Percentiles rank a stretch among this genome's conserved stretches.
Conservation (phyloP, 2,113 vertebrate species). For the Hydrochoerus hydrochaeris region DNA sequence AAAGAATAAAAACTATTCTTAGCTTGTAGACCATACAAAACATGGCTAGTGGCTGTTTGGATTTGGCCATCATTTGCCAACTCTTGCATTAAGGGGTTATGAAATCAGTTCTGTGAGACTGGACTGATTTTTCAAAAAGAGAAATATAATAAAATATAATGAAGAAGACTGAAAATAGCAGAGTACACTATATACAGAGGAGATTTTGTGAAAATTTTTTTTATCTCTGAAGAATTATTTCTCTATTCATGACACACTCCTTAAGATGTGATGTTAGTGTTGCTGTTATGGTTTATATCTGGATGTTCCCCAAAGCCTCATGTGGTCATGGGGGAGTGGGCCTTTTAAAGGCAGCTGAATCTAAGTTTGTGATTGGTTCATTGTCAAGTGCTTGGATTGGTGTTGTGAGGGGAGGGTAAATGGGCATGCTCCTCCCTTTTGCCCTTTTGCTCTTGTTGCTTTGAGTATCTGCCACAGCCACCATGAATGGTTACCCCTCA, state of each 20-base stretch:
- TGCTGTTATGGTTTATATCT: neutral
- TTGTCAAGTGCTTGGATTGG: no score
- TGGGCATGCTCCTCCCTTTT: no score
- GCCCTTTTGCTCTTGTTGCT: no score
- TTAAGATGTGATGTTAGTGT: neutral
- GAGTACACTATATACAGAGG: neutral
- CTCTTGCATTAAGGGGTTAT: neutral
- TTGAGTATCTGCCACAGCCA: no score
- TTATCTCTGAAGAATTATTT: neutral
- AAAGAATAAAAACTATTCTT: conserved; percentile 21
- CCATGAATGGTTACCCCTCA: no score
- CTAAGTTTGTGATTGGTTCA: no score
- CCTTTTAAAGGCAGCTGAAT: no score
- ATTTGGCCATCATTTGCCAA: neutral
- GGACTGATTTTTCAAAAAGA: neutral
- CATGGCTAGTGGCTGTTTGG: neutral
- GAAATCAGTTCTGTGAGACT: neutral
- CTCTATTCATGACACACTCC: neutral
- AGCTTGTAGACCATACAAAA: neutral
- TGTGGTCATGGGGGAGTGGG: no score
- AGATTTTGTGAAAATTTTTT: neutral
- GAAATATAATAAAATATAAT: neutral
- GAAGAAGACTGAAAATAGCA: neutral
- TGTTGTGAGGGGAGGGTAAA: no score
- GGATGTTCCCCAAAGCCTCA: no score